Percentiles rank a stretch among this genome's conserved stretches.
These are phyloP conservation scores for Agriopis marginaria DNA, from an alignment of 2,888 invertebrate genomes.

Conservation along the genomic window DNA sequence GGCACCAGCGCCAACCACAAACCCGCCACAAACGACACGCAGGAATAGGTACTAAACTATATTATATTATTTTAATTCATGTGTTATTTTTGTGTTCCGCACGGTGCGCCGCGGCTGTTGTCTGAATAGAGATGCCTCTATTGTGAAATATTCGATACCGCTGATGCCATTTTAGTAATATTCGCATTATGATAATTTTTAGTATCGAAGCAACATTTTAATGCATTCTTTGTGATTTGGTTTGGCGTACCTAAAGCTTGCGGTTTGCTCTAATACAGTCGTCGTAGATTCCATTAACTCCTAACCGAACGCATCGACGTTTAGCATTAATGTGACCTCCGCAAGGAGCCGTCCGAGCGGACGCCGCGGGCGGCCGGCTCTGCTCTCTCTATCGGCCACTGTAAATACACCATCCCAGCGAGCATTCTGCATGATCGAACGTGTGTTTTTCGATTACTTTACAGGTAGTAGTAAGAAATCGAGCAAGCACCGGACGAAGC, in stretches of 20 bases:
- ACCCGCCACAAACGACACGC: slow-evolving; percentile 85
- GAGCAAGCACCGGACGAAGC: slow-evolving; percentile 68
- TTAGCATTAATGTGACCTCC: slow-evolving; percentile 6
- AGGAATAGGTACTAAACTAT: slow-evolving; percentile 85
- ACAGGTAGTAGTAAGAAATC: slow-evolving; percentile 81
- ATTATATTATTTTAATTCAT: slow-evolving; percentile 72
- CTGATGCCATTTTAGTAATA: slow-evolving; percentile 70
- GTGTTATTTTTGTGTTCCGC: slow-evolving; percentile 85
- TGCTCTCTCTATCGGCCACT: slow-evolving; percentile 55
- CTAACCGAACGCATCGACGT: slow-evolving; percentile 70
- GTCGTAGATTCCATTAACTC: slow-evolving; percentile 74
- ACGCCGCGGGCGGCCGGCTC: slow-evolving; percentile 10
- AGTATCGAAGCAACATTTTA: slow-evolving; percentile 82
- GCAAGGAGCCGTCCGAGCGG: slow-evolving; percentile 1
- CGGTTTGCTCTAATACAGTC: slow-evolving; percentile 74
- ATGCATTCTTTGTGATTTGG: slow-evolving; percentile 79
- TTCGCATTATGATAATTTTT: slow-evolving; percentile 70
- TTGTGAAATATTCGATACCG: slow-evolving; percentile 67
- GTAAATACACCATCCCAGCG: slow-evolving; percentile 81
- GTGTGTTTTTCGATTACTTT: slow-evolving; percentile 84
- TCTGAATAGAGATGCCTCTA: slow-evolving; percentile 78
- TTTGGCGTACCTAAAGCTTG: slow-evolving; percentile 78
- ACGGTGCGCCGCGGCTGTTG: slow-evolving; percentile 79
- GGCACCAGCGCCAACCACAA: slow-evolving; percentile 86
- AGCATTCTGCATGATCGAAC: slow-evolving; percentile 85